Base-by-base conservation (phyloP, 2,888 invertebrate species). In the Cryptus viduatorius region DNA sequence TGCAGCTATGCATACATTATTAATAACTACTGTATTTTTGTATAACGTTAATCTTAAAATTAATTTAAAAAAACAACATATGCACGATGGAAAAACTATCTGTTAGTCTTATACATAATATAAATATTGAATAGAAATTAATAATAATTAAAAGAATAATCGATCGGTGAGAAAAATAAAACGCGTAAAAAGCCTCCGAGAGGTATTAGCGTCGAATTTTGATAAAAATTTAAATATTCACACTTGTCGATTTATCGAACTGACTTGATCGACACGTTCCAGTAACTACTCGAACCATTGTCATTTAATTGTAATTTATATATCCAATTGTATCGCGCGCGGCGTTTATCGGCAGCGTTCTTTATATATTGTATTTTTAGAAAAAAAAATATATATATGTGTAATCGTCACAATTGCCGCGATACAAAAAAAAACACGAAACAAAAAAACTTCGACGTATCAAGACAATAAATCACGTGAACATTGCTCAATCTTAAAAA, bases 91-190 rank as follows among this genome's bases (percentile, higher is more conserved):
- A 46, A 68, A 77, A 29, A 69, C 31, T 59, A 69, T 78, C 16
- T 44, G 31, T 69, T 59, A 16, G 44, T 69, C 61, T 61, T 69
- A 37, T 69, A 69, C 14, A 50, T 19, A 64, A 75, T 24, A 46
- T 83, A 85, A 61, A 65, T 69, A 84, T 79, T 83, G 80, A 83
- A 80, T 82, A 82, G 75, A 82, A 82, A 79, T 83, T 48, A 87
- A 87, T 87, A 87, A 87, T 87, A 87, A 88, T 88, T 4, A 64
- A 46, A 61, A 44, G 59, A 72, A 53, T 46, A 46, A 79, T 79
- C 48, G 71, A 19, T 72, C 72, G 59, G 64, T n/a, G 69, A 48
- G 12, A 59, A 59, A 59, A 50, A 14, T 7, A n/a, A 31, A 1
- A 19, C 46, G 73, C 29, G 46, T 19, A 10, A 10, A 24, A 12